phyloP scores from a whole-genome alignment of 1,140 invertebrate species.

The Philotrypesis tridentata region DNA sequence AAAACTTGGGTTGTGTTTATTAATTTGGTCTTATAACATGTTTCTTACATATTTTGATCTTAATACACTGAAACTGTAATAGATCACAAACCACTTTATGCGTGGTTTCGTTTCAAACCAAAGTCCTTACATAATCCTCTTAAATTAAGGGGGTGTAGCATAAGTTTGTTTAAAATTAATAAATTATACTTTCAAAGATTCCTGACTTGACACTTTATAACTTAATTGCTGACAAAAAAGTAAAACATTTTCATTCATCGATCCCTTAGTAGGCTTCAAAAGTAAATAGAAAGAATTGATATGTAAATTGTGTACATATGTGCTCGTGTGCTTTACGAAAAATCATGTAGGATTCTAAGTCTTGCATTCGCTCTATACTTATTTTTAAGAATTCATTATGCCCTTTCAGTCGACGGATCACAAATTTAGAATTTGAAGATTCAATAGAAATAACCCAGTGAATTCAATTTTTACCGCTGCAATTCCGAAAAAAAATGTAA shows the following conservation, averaged over 20 bases:
- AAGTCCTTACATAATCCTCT: slow-evolving; percentile 30
- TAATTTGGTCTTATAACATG: not conserved
- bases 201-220: slow-evolving; percentile 10
- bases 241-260: slow-evolving; percentile 6
- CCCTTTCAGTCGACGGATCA: not conserved
- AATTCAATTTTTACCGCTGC: not conserved
- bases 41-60: slow-evolving; percentile 14
- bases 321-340: slow-evolving; percentile 29
- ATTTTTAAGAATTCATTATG: slow-evolving; percentile 31
- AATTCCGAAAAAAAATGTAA: slow-evolving; percentile 20
- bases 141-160: slow-evolving; percentile 42
- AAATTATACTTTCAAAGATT: slow-evolving; percentile 8
- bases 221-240: slow-evolving; percentile 16
- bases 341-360: slow-evolving; percentile 13
- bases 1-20: slow-evolving; percentile 26
- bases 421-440: slow-evolving; percentile 21
- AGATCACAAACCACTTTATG: slow-evolving; percentile 13
- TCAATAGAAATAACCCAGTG: slow-evolving; percentile 3
- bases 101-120: slow-evolving; percentile 28
- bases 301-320: slow-evolving; percentile 52
- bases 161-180: slow-evolving; percentile 11
- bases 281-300: slow-evolving; percentile 21
- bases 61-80: not conserved
- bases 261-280: slow-evolving; percentile 28
- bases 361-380: slow-evolving; percentile 15